Evolutionary conservation across 2,797 vertebrate species (phyloP), one percentile per base, ranked within the genome.

Genomic region (Aldrovandia affinis): DNA sequence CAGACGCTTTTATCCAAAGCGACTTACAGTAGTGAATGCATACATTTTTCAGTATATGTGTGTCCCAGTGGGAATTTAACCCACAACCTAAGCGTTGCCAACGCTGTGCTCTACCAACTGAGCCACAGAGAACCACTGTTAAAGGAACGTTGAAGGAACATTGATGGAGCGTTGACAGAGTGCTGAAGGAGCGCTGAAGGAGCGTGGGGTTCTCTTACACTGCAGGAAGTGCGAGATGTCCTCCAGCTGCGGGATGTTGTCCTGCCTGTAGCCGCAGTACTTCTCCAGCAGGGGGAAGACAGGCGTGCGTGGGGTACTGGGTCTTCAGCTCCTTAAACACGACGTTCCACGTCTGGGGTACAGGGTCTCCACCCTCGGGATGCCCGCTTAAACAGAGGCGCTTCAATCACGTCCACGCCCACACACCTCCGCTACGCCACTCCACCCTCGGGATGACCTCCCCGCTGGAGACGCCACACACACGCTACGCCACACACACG

Each of bases 201-300:
- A 55, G 33, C 12, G 7, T 20, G 0, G 22, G 25, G n/a, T 2
- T 9, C 79, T 92, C 94, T 92, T 92, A 99, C 98, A 96, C 92
- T 97, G 97, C 90, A 99, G 94, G 92, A 98, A 99, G 63, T 92
- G 95, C 83, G 98, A 99, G 70, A 99, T 90, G 2, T 99, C 97
- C 91, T 99, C 98, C 85, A 99, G 96, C 92, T 99, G 98, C 0
- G 98, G 98, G 88, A 99, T 96, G 87, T 99, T 99, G 92, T 98
- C 96, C 86, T 96, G 96, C 6, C 90, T 94, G 92, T 98, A 99
- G 88, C 98, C 97, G 5, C 98, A 99, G 94, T 99, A 99, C 88
- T 98, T 96, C 92, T 99, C 98, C 94, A 99, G 93, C 89, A 99
- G 95, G 4, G 98, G 98, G 89, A 99, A 98, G 30, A 99, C 98